Percentiles rank a stretch among this genome's conserved stretches.
phyloP scores from a whole-genome alignment of 1,140 invertebrate genomes.

The Drepana arcuata region DNA sequence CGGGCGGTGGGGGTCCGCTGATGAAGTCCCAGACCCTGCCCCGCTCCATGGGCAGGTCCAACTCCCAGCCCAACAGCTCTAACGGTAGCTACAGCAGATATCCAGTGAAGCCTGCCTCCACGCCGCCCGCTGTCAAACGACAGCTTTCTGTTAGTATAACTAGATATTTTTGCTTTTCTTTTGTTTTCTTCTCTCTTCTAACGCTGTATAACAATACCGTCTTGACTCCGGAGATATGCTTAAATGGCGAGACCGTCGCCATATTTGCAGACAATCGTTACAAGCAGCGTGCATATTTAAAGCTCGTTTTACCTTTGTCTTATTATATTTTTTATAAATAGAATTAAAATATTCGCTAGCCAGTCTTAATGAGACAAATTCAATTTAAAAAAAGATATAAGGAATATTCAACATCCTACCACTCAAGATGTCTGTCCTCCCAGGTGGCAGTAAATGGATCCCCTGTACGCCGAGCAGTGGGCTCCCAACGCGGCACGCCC shows the following conservation, averaged over 20 bases:
- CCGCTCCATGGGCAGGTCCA: slow-evolving; percentile 83
- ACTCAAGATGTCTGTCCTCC: slow-evolving; percentile 37
- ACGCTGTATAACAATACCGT: too few species aligned
- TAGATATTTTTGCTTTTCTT: too few species aligned
- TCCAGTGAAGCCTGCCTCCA: slow-evolving; percentile 81
- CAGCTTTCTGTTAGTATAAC: slow-evolving; percentile 79
- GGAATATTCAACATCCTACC: too few species aligned
- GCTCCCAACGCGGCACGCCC: slow-evolving; percentile 56
- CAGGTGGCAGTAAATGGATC: slow-evolving; percentile 70
- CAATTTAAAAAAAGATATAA: too few species aligned
- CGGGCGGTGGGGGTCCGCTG: slow-evolving; percentile 74
- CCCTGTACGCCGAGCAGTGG: slow-evolving; percentile 75
- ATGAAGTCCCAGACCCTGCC: slow-evolving; percentile 89
- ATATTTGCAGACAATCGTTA: too few species aligned
- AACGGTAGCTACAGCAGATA: slow-evolving; percentile 67
- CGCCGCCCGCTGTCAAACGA: slow-evolving; percentile 85
- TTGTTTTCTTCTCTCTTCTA: too few species aligned
- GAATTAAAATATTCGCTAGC: too few species aligned
- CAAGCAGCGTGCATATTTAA: slow-evolving; percentile 12
- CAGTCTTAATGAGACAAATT: too few species aligned
- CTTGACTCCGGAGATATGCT: too few species aligned
- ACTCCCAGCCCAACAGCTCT: slow-evolving; percentile 66
- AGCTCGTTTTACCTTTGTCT: too few species aligned
- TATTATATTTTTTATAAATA: too few species aligned
- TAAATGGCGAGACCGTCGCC: too few species aligned